A percentile compares a stretch with the other conserved stretches of the same genome.
phyloP scores from a whole-genome alignment of 2,797 vertebrate genomes.

The Melanogrammus aeglefinus region DNA sequence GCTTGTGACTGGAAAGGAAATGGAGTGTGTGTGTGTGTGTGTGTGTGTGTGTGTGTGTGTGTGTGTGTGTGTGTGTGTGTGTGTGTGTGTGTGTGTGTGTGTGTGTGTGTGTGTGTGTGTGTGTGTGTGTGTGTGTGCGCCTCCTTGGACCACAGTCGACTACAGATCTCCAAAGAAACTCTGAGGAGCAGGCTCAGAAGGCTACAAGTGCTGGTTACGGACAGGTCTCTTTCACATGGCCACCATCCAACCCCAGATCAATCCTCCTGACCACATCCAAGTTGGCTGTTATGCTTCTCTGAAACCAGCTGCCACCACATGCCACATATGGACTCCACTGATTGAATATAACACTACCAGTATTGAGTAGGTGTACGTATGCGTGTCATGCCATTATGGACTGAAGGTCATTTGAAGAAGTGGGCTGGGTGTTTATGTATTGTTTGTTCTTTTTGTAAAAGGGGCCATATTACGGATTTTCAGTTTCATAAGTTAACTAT shows the following conservation, averaged over 20 bases:
- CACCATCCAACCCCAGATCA: not conserved
- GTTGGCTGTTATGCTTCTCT: not conserved
- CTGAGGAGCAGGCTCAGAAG: not conserved
- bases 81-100: not conserved
- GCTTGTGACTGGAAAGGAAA: slow-evolving; percentile 35
- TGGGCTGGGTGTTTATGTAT: slow-evolving; percentile 32
- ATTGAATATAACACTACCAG: slow-evolving; percentile 72
- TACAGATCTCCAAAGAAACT: slow-evolving; percentile 28
- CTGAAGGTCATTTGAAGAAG: slow-evolving; percentile 67
- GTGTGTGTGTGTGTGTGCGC: slow-evolving; percentile 38
- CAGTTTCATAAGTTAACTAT: slow-evolving; percentile 40
- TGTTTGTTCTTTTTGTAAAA: slow-evolving; percentile 34
- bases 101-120: not conserved
- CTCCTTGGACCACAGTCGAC: slow-evolving; percentile 65
- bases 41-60: slow-evolving; percentile 57
- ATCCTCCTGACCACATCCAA: not conserved
- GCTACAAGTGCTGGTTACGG: slow-evolving; percentile 24
- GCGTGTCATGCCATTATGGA: slow-evolving; percentile 61
- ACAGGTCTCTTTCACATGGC: slow-evolving; percentile 74
- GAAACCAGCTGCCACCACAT: slow-evolving; percentile 44
- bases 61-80: slow-evolving; percentile 33
- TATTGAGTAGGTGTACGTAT: slow-evolving; percentile 58
- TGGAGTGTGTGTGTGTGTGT: not conserved
- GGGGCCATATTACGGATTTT: slow-evolving; percentile 58
- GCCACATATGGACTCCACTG: slow-evolving; percentile 57